A percentile compares a stretch with the other conserved stretches of the same genome.
Evolutionary conservation across 2,888 invertebrate genomes (phyloP).

Genomic region (Eilema griseolum): DNA sequence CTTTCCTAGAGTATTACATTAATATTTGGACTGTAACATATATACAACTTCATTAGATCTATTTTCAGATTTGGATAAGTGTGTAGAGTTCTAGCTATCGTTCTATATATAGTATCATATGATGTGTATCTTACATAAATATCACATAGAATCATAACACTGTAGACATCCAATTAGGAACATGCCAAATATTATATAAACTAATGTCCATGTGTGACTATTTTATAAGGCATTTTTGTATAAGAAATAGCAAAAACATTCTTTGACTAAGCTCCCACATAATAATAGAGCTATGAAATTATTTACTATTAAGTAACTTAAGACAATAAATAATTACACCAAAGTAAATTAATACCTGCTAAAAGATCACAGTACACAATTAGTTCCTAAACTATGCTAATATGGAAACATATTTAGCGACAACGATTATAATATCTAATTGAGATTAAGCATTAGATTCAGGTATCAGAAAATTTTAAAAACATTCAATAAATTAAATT

Average conservation of each 20-base stretch:
- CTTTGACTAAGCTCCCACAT: conserved; percentile 40
- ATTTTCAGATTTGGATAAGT: conserved; percentile 23
- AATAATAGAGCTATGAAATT: conserved; percentile 21
- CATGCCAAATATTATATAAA: background rate
- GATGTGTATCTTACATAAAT: conserved; percentile 15
- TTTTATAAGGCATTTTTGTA: conserved; percentile 9
- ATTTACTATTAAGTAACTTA: conserved; percentile 34
- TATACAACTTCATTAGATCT: conserved; percentile 31
- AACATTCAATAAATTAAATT: conserved; percentile 28
- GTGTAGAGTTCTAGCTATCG: conserved; percentile 24
- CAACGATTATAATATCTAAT: conserved; percentile 15
- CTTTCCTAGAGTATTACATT: conserved; percentile 15
- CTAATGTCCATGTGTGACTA: background rate
- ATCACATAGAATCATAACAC: conserved; percentile 8
- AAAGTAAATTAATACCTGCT: conserved; percentile 58
- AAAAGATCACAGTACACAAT: conserved; percentile 69
- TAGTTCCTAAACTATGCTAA: conserved; percentile 47
- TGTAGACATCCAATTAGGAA: background rate
- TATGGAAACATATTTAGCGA: conserved; percentile 43
- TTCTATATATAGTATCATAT: conserved; percentile 17
- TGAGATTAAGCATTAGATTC: conserved; percentile 22
- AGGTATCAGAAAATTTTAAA: conserved; percentile 6
- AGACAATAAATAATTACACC: conserved; percentile 50
- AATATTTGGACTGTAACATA: conserved; percentile 28
- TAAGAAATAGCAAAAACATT: conserved; percentile 24